Conservation (phyloP, 2,113 vertebrate species). For the Aix galericulata region DNA sequence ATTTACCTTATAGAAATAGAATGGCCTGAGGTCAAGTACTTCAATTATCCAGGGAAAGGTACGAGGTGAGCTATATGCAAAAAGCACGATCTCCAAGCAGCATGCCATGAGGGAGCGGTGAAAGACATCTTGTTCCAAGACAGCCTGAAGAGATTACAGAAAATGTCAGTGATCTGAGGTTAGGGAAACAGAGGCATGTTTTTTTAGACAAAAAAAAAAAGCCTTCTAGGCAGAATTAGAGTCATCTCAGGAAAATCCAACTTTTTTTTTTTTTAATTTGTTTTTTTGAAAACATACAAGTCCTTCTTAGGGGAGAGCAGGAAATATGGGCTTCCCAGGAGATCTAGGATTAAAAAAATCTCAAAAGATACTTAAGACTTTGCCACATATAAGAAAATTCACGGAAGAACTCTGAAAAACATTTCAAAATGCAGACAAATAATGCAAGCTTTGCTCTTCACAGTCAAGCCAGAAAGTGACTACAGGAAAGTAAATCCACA, state of each 20-base stretch:
- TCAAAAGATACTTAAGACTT: not conserved
- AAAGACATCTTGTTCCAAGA: constrained; percentile 94
- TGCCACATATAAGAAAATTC: not conserved
- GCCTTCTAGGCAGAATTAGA: not conserved
- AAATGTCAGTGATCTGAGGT: rapidly evolving
- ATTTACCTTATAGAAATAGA: constrained; percentile 96
- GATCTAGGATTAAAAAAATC: not conserved
- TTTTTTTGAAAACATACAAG: not conserved
- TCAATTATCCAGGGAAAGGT: constrained; percentile 96
- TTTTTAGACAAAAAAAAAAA: not conserved
- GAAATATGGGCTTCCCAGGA: not conserved
- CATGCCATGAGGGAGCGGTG: constrained; percentile 92
- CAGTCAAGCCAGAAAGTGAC: not conserved
- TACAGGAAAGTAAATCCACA: not conserved
- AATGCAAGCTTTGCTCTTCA: not conserved
- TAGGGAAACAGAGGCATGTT: not conserved
- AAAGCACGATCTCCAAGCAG: constrained; percentile 95
- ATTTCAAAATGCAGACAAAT: not conserved
- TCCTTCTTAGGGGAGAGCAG: not conserved
- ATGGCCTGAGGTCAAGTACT: constrained; percentile 85
- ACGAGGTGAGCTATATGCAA: constrained; percentile 93
- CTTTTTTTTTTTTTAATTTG: too few relatives aligned
- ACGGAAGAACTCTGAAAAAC: not conserved
- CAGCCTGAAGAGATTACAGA: constrained; percentile 74
- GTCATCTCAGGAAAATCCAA: not conserved